Percentiles rank a stretch among this genome's conserved stretches.
Conservation (phyloP, 2,888 invertebrate species). For the Cordilura impudica region DNA sequence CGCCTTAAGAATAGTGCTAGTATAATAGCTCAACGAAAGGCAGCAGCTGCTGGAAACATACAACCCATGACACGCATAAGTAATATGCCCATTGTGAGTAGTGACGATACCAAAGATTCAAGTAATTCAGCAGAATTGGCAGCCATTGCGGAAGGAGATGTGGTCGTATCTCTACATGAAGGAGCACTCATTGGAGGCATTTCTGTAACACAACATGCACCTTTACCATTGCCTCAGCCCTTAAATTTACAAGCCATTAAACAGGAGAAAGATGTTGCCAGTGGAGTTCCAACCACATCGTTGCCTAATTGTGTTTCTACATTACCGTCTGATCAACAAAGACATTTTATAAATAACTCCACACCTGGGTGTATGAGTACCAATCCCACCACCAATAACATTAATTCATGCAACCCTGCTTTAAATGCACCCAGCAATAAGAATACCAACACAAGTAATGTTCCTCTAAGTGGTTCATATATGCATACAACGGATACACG, state of each 20-base stretch:
- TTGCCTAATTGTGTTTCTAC: slow-evolving; percentile 64
- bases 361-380: slow-evolving; percentile 7
- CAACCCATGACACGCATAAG: slow-evolving; percentile 69
- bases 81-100: slow-evolving; percentile 66
- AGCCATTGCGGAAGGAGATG: slow-evolving; percentile 66
- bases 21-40: slow-evolving; percentile 62
- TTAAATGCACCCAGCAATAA: slow-evolving; percentile 12
- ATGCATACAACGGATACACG: slow-evolving; percentile 51
- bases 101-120: slow-evolving; percentile 71
- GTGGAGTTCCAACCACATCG: slow-evolving; percentile 54
- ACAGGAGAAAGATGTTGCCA: slow-evolving; percentile 45
- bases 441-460: slow-evolving; percentile 16
- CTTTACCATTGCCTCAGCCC: slow-evolving; percentile 50
- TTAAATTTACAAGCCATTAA: slow-evolving; percentile 54
- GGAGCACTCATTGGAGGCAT: slow-evolving; percentile 37
- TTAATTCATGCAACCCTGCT: slow-evolving; percentile 8
- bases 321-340: slow-evolving; percentile 60
- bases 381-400: slow-evolving; percentile 36
- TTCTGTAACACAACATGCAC: slow-evolving; percentile 37
- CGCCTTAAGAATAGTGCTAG: slow-evolving; percentile 64
- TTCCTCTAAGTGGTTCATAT: slow-evolving; percentile 20
- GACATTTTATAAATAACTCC: slow-evolving; percentile 26
- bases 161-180: slow-evolving; percentile 67
- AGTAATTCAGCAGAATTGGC: slow-evolving; percentile 63
- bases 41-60: slow-evolving; percentile 46